These are phyloP conservation scores for Neoarius graeffei DNA, from an alignment of 2,113 vertebrate species.

Conservation along the genomic window DNA sequence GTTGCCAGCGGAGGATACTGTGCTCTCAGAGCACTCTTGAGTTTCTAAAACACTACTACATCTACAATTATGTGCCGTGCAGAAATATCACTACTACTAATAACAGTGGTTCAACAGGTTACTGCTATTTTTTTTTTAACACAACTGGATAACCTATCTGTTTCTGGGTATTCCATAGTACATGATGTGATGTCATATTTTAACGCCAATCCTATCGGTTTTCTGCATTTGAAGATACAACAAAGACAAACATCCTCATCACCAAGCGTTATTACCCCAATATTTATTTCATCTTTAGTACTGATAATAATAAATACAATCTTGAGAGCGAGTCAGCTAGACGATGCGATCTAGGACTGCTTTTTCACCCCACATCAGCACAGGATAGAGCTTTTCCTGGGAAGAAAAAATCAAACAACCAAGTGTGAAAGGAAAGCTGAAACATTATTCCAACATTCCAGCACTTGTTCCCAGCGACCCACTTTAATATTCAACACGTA, in stretches of 20 bases:
- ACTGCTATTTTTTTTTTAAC: too few species aligned
- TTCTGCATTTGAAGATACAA: neutral
- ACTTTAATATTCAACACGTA: neutral
- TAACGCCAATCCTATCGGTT: neutral
- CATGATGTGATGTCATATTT: neutral
- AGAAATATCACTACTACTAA: too few species aligned
- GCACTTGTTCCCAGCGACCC: neutral
- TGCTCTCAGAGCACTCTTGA: too few species aligned
- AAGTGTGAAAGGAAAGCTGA: neutral
- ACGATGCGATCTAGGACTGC: neutral
- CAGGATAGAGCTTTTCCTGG: neutral
- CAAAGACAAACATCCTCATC: neutral
- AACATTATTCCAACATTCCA: too few species aligned
- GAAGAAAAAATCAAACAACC: neutral
- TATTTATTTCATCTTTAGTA: neutral
- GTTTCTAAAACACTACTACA: too few species aligned
- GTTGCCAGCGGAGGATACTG: too few species aligned
- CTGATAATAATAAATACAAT: neutral
- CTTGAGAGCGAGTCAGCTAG: neutral
- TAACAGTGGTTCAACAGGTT: too few species aligned
- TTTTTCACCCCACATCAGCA: neutral
- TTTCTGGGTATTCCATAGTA: neutral
- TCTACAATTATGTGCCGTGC: too few species aligned
- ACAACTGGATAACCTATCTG: too few species aligned
- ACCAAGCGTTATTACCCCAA: neutral